These are phyloP conservation scores for Pocillopora damicornis DNA, from an alignment of 64 coral and sea anemone species.

Conservation along the genomic window DNA sequence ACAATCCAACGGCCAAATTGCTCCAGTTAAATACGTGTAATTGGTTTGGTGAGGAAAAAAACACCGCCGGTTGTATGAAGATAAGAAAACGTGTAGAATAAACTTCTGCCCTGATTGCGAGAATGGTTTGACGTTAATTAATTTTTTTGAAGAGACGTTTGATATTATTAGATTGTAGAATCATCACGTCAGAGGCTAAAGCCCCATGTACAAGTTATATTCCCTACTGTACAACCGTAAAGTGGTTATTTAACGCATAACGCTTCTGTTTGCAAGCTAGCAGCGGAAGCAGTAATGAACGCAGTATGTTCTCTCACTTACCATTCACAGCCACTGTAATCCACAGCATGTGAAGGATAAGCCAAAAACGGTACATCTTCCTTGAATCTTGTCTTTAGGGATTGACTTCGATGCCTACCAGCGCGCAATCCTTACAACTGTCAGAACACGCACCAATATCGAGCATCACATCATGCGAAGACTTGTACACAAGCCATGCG, in stretches of 20 bases:
- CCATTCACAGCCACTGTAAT: background rate
- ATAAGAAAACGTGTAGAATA: background rate
- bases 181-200: background rate
- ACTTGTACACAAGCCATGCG: too few species aligned
- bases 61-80: background rate
- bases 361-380: background rate
- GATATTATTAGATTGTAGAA: background rate
- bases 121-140: slow-evolving; percentile 38
- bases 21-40: background rate
- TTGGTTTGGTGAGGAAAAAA: background rate
- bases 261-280: too few species aligned
- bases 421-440: background rate
- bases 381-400: background rate
- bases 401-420: background rate
- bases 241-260: too few species aligned
- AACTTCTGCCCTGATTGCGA: slow-evolving; percentile 14
- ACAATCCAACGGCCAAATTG: background rate
- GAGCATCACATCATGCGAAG: background rate
- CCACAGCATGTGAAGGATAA: slow-evolving; percentile 20
- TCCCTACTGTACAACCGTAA: too few species aligned
- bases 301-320: slow-evolving; percentile 1
- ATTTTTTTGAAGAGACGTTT: slow-evolving; percentile 18
- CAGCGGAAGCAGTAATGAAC: background rate
- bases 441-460: background rate
- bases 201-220: background rate